Conservation (phyloP, 2,797 vertebrate genomes). For the Todus mexicanus region DNA sequence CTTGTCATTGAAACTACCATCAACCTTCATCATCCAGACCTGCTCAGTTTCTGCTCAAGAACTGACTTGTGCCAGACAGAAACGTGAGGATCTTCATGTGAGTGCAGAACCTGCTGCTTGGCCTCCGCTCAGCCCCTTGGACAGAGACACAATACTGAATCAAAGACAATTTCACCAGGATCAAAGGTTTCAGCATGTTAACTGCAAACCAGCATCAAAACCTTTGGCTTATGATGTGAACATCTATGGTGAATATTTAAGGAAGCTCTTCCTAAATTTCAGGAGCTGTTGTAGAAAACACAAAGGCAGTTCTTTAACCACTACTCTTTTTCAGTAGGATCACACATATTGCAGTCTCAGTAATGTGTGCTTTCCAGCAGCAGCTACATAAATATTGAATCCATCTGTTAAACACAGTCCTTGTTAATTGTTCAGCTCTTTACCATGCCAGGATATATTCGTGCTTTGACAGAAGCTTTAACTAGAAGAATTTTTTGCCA, state of each 20-base stretch:
- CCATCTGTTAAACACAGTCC: background rate
- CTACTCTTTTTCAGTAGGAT: background rate
- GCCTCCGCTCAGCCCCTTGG: background rate
- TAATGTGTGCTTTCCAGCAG: background rate
- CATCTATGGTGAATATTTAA: background rate
- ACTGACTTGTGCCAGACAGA: background rate
- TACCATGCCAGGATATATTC: background rate
- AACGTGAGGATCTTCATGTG: fast-evolving
- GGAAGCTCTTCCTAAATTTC: background rate
- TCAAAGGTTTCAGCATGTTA: background rate
- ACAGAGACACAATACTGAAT: background rate
- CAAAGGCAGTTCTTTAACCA: background rate
- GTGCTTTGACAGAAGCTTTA: background rate
- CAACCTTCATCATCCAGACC: background rate
- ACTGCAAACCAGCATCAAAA: background rate
- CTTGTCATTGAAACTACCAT: background rate
- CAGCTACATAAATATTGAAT: background rate
- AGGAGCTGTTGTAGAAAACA: background rate
- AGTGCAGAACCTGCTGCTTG: background rate
- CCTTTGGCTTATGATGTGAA: background rate
- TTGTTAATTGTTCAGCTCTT: background rate
- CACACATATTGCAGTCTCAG: background rate
- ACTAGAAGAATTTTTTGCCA: background rate
- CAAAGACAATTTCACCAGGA: background rate
- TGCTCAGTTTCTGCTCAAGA: background rate